These are phyloP conservation scores for Linepithema humile DNA, from an alignment of 1,140 invertebrate genomes.

Conservation along the genomic window DNA sequence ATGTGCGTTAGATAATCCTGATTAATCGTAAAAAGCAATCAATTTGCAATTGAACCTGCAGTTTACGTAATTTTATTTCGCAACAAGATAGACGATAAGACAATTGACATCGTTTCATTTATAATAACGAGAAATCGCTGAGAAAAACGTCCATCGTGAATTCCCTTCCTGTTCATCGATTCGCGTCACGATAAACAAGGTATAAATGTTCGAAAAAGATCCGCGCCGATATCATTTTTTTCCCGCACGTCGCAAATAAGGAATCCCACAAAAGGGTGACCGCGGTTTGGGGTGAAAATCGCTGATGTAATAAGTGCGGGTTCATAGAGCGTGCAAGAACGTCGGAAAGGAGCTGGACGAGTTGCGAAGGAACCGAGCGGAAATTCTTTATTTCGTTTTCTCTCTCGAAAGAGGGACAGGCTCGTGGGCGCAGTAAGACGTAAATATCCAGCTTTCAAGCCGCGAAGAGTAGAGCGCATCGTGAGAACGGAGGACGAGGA, in stretches of 20 bases:
- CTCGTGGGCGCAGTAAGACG: background rate
- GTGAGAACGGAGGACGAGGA: background rate
- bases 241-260: conserved; percentile 22
- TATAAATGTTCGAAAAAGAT: background rate
- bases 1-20: too few species aligned
- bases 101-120: background rate
- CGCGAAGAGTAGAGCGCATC: background rate
- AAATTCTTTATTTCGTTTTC: conserved; percentile 49
- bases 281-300: background rate
- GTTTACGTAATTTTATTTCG: background rate
- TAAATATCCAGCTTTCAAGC: conserved; percentile 43
- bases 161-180: background rate
- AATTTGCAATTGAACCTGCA: background rate
- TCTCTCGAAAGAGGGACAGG: conserved; percentile 12
- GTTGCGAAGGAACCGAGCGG: conserved; percentile 13
- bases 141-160: background rate
- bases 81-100: background rate
- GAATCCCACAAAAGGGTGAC: background rate
- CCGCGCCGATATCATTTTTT: conserved; percentile 3
- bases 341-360: conserved; percentile 32
- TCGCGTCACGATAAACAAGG: conserved; percentile 25
- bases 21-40: background rate
- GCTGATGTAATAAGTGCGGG: conserved; percentile 32
- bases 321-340: conserved; percentile 41
- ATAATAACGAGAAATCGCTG: background rate